These are phyloP conservation scores for Dysidea cf. avara DNA, from an alignment of 37 sponge, comb jelly and placozoan genomes.

Conservation along the genomic window DNA sequence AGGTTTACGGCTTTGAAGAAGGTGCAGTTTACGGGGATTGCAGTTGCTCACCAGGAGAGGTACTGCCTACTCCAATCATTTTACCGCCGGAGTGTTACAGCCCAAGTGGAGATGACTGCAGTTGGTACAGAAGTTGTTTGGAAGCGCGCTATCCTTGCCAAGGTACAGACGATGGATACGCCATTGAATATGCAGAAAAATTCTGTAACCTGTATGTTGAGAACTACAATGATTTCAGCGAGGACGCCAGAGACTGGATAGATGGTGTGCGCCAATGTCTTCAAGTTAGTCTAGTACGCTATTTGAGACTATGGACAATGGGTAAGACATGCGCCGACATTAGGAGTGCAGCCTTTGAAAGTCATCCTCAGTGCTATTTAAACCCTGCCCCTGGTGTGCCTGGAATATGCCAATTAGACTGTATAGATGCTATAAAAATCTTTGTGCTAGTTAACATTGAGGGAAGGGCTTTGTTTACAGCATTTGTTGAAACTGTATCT, in stretches of 20 bases:
- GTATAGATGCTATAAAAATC: background rate
- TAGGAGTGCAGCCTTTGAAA: constrained; percentile 24
- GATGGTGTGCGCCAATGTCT: constrained; percentile 42
- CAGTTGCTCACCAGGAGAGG: constrained; percentile 10
- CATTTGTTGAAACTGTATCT: constrained; percentile 10
- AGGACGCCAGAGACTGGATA: constrained; percentile 22
- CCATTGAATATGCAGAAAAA: constrained; percentile 40
- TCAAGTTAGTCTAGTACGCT: constrained; percentile 33
- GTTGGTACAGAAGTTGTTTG: constrained; percentile 48
- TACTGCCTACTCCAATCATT: background rate
- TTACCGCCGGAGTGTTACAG: constrained; percentile 45
- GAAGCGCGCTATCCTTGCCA: constrained; percentile 34
- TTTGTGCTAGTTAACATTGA: constrained; percentile 29
- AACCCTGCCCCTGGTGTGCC: constrained; percentile 28
- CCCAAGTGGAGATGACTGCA: constrained; percentile 44
- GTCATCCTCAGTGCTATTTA: constrained; percentile 34
- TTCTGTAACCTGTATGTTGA: constrained; percentile 35
- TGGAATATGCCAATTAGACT: constrained; percentile 22
- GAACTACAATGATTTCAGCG: constrained; percentile 34
- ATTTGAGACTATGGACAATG: constrained; percentile 31
- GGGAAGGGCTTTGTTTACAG: constrained; percentile 17
- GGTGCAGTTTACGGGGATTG: constrained; percentile 34
- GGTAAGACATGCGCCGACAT: constrained; percentile 29
- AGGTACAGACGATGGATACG: constrained; percentile 24
- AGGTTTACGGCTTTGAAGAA: constrained; percentile 10